phyloP scores from a whole-genome alignment of 2,888 invertebrate species.

The Eupeodes latifasciatus region DNA sequence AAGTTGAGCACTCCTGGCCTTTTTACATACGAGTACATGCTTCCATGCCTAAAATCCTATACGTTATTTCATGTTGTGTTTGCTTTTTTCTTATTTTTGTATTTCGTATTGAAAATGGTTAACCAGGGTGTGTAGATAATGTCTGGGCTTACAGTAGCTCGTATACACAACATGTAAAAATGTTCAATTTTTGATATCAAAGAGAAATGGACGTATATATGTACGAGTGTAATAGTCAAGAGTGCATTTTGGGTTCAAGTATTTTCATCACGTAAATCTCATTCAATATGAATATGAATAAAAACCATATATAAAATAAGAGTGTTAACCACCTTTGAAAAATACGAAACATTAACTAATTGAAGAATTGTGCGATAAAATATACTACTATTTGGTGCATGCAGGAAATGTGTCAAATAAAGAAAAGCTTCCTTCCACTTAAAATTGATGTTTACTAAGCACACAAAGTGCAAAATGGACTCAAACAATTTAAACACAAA shows the following conservation, averaged over 20 bases:
- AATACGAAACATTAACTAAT: slow-evolving; percentile 32
- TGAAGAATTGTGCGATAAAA: slow-evolving; percentile 22
- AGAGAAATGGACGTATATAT: slow-evolving; percentile 1
- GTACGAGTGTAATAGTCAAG: slow-evolving; percentile 3
- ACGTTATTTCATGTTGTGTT: not conserved
- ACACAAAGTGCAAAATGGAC: not conserved
- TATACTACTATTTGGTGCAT: not conserved
- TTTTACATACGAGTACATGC: not conserved
- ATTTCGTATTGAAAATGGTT: not conserved
- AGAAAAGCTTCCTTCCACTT: slow-evolving; percentile 1
- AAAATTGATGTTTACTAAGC: not conserved
- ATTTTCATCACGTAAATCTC: slow-evolving; percentile 61
- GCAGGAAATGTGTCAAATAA: not conserved
- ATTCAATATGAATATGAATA: slow-evolving; percentile 66
- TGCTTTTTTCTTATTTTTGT: not conserved
- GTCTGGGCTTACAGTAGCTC: not conserved
- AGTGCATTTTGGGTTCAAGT: slow-evolving; percentile 60
- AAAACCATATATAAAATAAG: slow-evolving; percentile 1
- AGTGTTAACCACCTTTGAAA: slow-evolving; percentile 43
- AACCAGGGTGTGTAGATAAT: slow-evolving; percentile 53
- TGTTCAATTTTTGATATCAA: slow-evolving; percentile 36
- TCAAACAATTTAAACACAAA: not conserved
- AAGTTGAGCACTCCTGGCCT: not conserved
- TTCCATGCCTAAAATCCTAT: not conserved
- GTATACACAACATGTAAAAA: slow-evolving; percentile 48